Evolutionary conservation across 2,113 vertebrate species (phyloP), one percentile per base, ranked within the genome.

Genomic region (Drymodes brunneopygia): DNA sequence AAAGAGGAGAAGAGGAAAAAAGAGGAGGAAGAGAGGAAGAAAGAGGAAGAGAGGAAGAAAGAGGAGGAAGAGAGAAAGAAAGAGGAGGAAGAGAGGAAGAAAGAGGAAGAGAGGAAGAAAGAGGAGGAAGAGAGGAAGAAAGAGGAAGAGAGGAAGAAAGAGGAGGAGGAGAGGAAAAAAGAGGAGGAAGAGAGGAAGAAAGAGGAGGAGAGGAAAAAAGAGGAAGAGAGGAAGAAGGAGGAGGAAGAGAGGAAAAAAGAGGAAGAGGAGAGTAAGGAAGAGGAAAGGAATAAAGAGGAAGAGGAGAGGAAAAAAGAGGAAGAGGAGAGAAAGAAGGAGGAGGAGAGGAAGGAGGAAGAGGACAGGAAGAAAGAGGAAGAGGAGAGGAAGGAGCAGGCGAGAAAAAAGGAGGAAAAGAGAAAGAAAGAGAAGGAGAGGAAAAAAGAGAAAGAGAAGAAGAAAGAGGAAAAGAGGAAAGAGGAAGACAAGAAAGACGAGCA

Each of bases 81-180:
- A 4, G 2, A 51, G 3, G 12, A 71, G 15, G 23, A 47, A 11
- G 10, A 33, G 45, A 23, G 33, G 38, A 38, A 38, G 11, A 38
- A 38, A 38, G 38, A 38, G 38, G 38, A 38, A 11, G 38, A 38
- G 38, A 11, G 11, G 38, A 38, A 11, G 38, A 38, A 38, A 11
- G 11, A 38, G 11, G 38, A 38, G 38, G 38, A 38, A 38, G 38
- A 38, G 38, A 38, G 38, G 38, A 38, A 10, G 38, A 0, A 28
- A 3, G 5, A 40, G 38, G 38, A 38, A 3, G 15, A 44, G 1
- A 27, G 1, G 40, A 21, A 29, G 0, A 0, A 28, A 3, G 25
- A 84, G 18, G 10, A 65, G 1, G 13, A 48, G 22, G 12, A 48
- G 29, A 12, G 15, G 4, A n/a, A 11, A 1, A 20, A 78, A 7